These are phyloP conservation scores for Entomyzon cyanotis DNA, from an alignment of 2,113 vertebrate species.

Conservation along the genomic window DNA sequence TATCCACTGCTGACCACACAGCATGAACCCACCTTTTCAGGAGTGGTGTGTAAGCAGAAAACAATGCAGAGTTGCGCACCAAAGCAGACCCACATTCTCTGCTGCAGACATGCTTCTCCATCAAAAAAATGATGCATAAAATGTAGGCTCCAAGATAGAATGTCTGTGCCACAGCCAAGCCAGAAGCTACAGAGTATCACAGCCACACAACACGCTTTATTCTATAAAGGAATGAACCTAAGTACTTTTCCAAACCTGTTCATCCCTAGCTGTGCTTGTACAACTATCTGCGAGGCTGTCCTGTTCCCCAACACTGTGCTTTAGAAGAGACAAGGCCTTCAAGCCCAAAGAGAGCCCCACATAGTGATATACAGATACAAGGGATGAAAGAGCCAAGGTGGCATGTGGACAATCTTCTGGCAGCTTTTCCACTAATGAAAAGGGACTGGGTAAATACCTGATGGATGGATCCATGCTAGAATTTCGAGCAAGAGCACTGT, in stretches of 20 bases:
- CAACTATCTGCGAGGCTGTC: background rate
- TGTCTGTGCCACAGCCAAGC: background rate
- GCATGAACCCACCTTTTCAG: background rate
- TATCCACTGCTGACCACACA: background rate
- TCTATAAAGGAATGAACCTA: background rate
- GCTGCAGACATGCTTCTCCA: background rate
- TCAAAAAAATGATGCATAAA: background rate
- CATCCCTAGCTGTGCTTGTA: background rate
- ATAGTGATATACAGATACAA: accelerated
- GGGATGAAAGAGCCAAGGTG: too few species aligned
- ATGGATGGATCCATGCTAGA: background rate
- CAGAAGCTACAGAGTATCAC: background rate
- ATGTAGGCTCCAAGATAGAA: background rate
- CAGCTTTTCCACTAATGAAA: background rate
- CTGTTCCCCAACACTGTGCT: too few species aligned
- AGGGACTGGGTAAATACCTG: background rate
- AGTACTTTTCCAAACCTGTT: background rate
- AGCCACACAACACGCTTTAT: background rate
- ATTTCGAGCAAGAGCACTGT: background rate
- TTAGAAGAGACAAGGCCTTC: background rate
- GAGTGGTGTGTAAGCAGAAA: background rate
- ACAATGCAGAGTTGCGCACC: background rate
- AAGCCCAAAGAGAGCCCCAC: background rate
- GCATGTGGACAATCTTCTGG: background rate
- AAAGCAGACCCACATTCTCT: background rate